Evolutionary conservation across 2,888 invertebrate genomes (phyloP), one percentile per base, ranked within the genome.

Genomic region (Gastracanthus pulcherrimus): DNA sequence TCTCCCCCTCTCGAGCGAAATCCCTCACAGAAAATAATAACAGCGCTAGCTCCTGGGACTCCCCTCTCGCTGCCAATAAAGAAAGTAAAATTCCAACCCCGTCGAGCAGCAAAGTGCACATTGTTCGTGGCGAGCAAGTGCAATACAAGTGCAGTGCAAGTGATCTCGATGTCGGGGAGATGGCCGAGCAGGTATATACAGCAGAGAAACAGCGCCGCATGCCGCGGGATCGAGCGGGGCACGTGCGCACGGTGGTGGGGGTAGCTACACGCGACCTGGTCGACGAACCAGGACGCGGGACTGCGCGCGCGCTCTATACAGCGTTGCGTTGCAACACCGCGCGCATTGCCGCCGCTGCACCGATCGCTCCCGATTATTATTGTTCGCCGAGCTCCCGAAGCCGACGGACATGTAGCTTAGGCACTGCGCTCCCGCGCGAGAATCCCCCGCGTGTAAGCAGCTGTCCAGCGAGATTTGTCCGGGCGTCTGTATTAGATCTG

Each of bases 201-300:
- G n/a, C n/a, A n/a, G 31, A 69, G 29, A 69, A 55, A n/a, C n/a
- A 31, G 55, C 55, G 55, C 45, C n/a, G 16, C 41, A n/a, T 13
- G n/a, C 13, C 38, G 36, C 1, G 70, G 55, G 36, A 36, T n/a
- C 5, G 19, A 45, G 5, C 16, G 1, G 70, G 1, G 13, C 36
- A 36, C 48, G 70, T 11, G 38, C 58, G 38, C 38, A 23, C 1
- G 19, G 66, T 31, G 45, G 41, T 1, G 34, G 45, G 16, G 41
- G 45, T 26, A 29, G 16, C 13, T 41, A 62, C 64, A 16, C 34
- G 62, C 66, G 71, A 76, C 76, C 84, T 86, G 88, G 87, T 90
- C 90, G 88, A 86, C 87, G 89, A 90, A 90, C 89, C 89, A 87
- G 89, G 88, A 89, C 87, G 79, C 85, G 83, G 83, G 82, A 34